phyloP scores from a whole-genome alignment of 2,888 invertebrate genomes.

The Platycheirus rosarum region DNA sequence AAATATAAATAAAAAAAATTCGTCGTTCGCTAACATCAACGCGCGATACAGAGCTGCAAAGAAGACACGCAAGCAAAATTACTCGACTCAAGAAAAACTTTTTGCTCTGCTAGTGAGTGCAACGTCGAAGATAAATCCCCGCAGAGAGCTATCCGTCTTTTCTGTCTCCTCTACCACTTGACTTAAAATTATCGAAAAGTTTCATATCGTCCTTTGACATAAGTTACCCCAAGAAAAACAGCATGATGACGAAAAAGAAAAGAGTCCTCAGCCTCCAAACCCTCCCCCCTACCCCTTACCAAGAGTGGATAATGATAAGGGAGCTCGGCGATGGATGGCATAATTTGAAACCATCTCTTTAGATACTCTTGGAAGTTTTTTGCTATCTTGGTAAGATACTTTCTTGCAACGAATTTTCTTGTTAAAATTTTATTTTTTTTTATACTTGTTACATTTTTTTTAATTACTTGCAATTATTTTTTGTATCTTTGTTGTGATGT shows the following conservation, averaged over 20 bases:
- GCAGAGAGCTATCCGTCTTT: slow-evolving; percentile 29
- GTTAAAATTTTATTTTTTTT: neutral
- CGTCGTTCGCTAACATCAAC: neutral
- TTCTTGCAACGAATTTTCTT: slow-evolving; percentile 18
- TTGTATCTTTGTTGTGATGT: neutral
- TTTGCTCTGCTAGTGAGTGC: slow-evolving; percentile 4
- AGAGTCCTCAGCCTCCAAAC: no score
- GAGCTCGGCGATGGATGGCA: slow-evolving; percentile 32
- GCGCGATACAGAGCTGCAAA: neutral
- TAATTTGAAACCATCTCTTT: slow-evolving; percentile 47
- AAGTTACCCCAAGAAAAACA: slow-evolving; percentile 41
- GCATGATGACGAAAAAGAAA: neutral
- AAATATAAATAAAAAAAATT: neutral
- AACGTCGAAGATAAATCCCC: slow-evolving; percentile 21
- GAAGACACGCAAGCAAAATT: slow-evolving; percentile 41
- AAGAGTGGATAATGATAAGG: slow-evolving; percentile 53
- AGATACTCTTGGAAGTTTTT: slow-evolving; percentile 27
- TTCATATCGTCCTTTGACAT: slow-evolving; percentile 67
- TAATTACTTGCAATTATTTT: slow-evolving; percentile 57
- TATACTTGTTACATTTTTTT: slow-evolving; percentile 20
- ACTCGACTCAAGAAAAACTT: slow-evolving; percentile 25
- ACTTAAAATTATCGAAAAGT: slow-evolving; percentile 61
- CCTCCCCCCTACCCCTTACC: neutral
- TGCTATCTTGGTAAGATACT: slow-evolving; percentile 41
- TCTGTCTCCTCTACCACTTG: slow-evolving; percentile 24